phyloP scores from a whole-genome alignment of 2,888 invertebrate species.

The Elegia similella region DNA sequence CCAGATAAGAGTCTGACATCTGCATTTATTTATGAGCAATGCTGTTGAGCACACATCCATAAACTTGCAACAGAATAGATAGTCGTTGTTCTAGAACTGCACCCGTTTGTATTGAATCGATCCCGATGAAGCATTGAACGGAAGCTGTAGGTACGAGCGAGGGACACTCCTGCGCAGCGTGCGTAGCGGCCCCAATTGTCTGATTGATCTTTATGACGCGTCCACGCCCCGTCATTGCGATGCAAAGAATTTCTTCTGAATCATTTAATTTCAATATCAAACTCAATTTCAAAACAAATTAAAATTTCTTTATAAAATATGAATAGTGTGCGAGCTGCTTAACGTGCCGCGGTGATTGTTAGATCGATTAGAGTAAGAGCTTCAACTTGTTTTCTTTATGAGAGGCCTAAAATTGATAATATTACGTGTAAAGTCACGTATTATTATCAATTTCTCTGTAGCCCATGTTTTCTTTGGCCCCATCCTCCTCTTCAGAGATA shows the following conservation, averaged over 20 bases:
- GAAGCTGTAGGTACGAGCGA: conserved; percentile 50
- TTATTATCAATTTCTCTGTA: too few relatives aligned
- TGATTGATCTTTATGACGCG: conserved; percentile 77
- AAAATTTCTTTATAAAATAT: too few relatives aligned
- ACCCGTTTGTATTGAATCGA: conserved; percentile 29
- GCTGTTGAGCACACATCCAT: neutral
- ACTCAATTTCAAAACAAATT: too few relatives aligned
- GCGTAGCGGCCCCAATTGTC: conserved; percentile 77
- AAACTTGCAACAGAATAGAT: neutral
- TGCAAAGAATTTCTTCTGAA: conserved; percentile 27
- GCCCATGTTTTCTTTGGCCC: too few relatives aligned
- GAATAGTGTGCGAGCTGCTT: too few relatives aligned
- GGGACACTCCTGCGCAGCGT: conserved; percentile 73
- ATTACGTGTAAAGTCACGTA: too few relatives aligned
- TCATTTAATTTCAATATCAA: neutral
- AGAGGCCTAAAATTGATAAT: too few relatives aligned
- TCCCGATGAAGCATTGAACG: conserved; percentile 46
- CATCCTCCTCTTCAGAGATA: too few relatives aligned
- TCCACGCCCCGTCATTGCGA: conserved; percentile 55
- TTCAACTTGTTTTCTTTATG: too few relatives aligned
- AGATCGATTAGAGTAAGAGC: too few relatives aligned
- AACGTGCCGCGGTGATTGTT: too few relatives aligned
- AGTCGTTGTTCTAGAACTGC: conserved; percentile 10
- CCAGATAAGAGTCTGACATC: neutral
- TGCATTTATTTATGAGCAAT: neutral